Percentiles rank a stretch among this genome's conserved stretches.
phyloP scores from a whole-genome alignment of 2,113 vertebrate species.

The Herpetotheres cachinnans region DNA sequence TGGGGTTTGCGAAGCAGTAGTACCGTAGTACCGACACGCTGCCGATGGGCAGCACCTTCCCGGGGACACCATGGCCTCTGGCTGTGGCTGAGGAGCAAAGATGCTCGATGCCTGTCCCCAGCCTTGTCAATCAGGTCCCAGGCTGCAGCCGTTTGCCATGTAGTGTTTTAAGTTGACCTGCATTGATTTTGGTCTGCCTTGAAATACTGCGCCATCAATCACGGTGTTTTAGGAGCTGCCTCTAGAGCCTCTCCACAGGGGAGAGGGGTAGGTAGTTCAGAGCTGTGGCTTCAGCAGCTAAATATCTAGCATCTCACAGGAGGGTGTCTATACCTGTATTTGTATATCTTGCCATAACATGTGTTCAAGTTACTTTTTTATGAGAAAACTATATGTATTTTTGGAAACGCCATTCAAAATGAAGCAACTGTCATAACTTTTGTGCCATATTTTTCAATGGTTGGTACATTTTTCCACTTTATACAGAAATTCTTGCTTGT shows the following conservation, averaged over 20 bases:
- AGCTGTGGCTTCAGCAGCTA: neutral
- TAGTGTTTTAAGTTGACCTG: neutral
- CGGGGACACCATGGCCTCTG: accelerated
- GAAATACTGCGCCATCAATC: neutral
- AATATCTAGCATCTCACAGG: neutral
- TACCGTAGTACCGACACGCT: accelerated
- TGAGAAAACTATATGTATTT: neutral
- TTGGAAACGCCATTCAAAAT: neutral
- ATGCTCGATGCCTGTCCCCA: neutral
- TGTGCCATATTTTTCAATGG: neutral
- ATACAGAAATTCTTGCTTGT: neutral
- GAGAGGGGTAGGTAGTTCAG: neutral
- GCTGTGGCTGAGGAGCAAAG: neutral
- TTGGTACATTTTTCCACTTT: neutral
- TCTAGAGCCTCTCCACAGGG: neutral
- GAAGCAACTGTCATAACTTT: neutral
- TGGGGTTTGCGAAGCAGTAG: neutral
- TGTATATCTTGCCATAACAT: neutral
- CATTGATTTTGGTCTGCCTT: neutral
- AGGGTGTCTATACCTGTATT: neutral
- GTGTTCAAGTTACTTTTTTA: neutral
- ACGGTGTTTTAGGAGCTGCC: neutral
- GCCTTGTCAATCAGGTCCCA: neutral
- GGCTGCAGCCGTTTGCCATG: neutral
- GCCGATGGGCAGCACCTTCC: neutral